Base-by-base conservation (phyloP, 2,113 vertebrate genomes). In the Chelonoidis abingdonii region DNA sequence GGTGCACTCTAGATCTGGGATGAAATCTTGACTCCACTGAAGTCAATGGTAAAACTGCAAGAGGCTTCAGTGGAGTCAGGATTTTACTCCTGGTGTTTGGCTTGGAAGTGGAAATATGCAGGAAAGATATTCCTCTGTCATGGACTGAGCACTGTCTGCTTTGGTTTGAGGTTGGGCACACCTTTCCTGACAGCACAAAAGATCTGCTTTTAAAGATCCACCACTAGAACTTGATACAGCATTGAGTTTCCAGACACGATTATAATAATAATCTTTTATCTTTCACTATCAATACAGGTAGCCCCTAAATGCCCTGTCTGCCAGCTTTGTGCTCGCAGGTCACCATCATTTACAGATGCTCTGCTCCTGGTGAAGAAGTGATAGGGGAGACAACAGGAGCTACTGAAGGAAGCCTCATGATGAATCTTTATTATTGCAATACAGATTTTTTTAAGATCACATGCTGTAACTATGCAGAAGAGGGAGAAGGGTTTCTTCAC, bases 161-260 rank as follows among this genome's bases (percentile, higher is more conserved):
- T 88, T 90, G 86, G 2, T 22, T 88, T 69, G 35, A 90, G 9
- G 17, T 2, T 52, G n/a, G 31, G 31, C 27, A 47, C 11, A 80
- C 5, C 5, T 83, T 56, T 81, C 79, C 83, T 90, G 27, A 90
- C 16, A 93, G 35, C 14, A 91, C 53, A 93, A 89, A 44, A 94
- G 89, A 7, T 12, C n/a, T 86, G 57, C 21, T 27, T 83, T 87
- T 94, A 57, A 49, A 96, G 93, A 52, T 80, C 88, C 13, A 69
- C 85, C 91, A 35, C 3, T 79, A 86, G 59, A 35, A 93, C 31
- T 12, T 92, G 31, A 82, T 65, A 93, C 83, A 93, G 65, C 1
- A 89, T 52, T 90, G 89, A 90, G 85, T 87, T 95, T 96, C 69
- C 79, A 84, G 83, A 84, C 6, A 95, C 54, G n/a, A 76, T 9